Conservation (phyloP, 2,797 vertebrate genomes). For the Argya squamiceps region DNA sequence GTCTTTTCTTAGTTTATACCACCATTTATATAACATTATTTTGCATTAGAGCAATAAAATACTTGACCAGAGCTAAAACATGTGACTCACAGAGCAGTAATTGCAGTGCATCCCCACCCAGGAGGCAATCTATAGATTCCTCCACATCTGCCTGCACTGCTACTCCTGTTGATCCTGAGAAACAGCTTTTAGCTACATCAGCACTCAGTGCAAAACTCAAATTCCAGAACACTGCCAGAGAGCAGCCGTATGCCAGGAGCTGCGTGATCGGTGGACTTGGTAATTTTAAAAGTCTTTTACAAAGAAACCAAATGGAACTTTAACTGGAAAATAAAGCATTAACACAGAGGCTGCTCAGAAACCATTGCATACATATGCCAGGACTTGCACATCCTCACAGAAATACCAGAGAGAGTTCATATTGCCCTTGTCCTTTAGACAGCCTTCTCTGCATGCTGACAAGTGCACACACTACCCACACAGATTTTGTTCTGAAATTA, state of each 20-base stretch:
- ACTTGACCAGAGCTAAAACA: background rate
- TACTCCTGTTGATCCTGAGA: background rate
- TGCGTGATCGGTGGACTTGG: background rate
- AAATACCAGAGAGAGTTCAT: background rate
- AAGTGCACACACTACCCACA: background rate
- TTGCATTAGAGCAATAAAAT: background rate
- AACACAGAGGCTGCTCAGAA: background rate
- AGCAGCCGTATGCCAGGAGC: background rate
- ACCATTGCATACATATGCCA: accelerated
- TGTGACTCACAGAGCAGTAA: background rate
- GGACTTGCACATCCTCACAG: background rate
- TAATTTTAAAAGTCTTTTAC: background rate
- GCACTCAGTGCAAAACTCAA: background rate
- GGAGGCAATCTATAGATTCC: background rate
- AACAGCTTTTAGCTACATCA: background rate
- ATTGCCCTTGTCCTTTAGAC: background rate
- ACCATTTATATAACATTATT: background rate
- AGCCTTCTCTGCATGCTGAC: background rate
- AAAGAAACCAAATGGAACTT: background rate
- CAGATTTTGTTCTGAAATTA: background rate
- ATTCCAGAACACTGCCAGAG: background rate
- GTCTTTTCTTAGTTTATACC: background rate
- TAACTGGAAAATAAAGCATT: background rate
- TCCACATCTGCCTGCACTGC: background rate
- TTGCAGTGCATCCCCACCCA: background rate